These are phyloP conservation scores for Lithobates sylvaticus DNA, from an alignment of 2,797 vertebrate species.

Conservation along the genomic window DNA sequence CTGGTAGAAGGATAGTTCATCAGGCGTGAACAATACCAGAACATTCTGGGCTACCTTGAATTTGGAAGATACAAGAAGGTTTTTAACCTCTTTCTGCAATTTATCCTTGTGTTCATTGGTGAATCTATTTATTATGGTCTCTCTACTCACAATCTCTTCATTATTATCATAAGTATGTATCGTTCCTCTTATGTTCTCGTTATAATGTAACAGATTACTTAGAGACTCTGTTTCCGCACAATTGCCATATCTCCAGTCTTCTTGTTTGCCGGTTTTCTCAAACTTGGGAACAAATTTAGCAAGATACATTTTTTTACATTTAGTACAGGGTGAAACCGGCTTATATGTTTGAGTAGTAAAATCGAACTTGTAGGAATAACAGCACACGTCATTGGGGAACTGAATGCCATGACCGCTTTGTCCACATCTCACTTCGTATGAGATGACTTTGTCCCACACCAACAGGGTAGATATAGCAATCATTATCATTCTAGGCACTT, in stretches of 20 bases:
- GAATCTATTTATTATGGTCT: background rate
- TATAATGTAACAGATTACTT: conserved; percentile 12
- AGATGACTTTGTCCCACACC: conserved; percentile 41
- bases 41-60: background rate
- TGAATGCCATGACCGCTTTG: background rate
- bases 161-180: background rate
- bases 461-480: conserved; percentile 25
- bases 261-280: background rate
- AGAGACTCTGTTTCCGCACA: conserved; percentile 45
- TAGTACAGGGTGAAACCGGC: background rate
- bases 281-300: background rate
- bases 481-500: background rate
- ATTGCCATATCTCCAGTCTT: conserved; percentile 7
- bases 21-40: conserved; percentile 14
- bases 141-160: background rate
- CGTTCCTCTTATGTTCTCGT: background rate
- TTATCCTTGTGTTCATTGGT: background rate
- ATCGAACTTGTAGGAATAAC: background rate
- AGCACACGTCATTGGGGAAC: conserved; percentile 15
- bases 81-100: background rate
- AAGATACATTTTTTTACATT: background rate
- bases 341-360: background rate
- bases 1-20: too few relatives aligned
- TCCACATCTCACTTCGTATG: conserved; percentile 18
- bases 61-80: background rate